A percentile compares a stretch with the other conserved stretches of the same genome.
phyloP scores from a whole-genome alignment of 2,113 vertebrate species.

The Choloepus hoffmanni region DNA sequence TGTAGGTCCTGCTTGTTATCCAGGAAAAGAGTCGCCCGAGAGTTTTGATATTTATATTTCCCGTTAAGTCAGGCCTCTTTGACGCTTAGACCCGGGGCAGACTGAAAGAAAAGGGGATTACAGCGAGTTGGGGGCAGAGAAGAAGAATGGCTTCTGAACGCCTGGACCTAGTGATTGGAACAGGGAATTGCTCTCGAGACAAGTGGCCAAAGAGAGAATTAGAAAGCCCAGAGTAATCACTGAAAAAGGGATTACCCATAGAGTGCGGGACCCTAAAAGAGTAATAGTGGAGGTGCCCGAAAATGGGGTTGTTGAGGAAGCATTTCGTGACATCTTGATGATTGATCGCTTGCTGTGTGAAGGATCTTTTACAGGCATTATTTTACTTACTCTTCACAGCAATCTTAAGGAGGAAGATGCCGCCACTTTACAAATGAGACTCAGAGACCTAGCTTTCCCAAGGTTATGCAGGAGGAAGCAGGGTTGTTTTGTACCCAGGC shows the following conservation, averaged over 20 bases:
- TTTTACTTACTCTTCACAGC: neutral
- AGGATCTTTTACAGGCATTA: neutral
- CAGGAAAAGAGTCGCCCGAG: neutral
- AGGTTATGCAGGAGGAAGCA: neutral
- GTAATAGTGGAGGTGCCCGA: neutral
- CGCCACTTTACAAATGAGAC: neutral
- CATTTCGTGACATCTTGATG: neutral
- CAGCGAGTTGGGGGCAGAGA: neutral
- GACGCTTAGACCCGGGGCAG: neutral
- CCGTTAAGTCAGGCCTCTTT: neutral
- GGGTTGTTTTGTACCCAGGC: neutral
- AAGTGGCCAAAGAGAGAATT: neutral
- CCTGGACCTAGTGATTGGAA: neutral
- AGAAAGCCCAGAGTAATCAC: neutral
- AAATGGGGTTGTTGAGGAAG: neutral
- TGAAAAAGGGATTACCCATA: neutral
- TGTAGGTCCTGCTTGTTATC: neutral
- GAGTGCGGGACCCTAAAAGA: neutral
- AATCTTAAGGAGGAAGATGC: neutral
- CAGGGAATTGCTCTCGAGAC: neutral
- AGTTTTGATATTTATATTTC: neutral
- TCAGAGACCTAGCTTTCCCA: neutral
- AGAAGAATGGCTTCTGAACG: neutral
- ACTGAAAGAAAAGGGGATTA: neutral
- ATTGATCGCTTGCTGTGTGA: neutral